Evolutionary conservation across 2,113 vertebrate species (phyloP), one percentile per base, ranked within the genome.

Genomic region (Phaethornis superciliosus): DNA sequence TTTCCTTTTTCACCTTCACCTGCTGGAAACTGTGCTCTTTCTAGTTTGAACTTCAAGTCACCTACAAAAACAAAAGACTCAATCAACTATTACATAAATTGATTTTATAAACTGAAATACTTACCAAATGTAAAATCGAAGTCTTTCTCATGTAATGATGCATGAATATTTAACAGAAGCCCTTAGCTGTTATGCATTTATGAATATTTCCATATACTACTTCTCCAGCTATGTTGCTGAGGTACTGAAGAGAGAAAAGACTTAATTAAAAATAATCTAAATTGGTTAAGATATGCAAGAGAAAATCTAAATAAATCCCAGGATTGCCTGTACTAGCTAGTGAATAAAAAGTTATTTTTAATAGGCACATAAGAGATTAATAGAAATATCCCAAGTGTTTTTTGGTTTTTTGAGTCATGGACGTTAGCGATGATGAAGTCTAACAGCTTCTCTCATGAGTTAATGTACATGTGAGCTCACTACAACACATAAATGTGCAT

Each of bases 161-260:
- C 55, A 97, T 97, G 94, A 97, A 97, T 97, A 98, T 97, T 97
- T 97, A 97, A 91, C 68, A 94, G 60, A 96, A 67, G 72, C 35
- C 60, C 71, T 95, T 95, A 97, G 72, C 65, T 94, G n/a, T 95
- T 96, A 83, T 83, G 74, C 74, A 90, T 97, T 97, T 95, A 94
- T 68, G 27, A 94, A 85, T 96, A 97, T 97, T 97, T 97, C 93
- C 74, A 89, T 90, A 96, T 91, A 96, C 72, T 96, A 76, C 94
- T 96, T 95, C 95, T 76, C 76, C 76, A 96, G 84, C 68, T 96
- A 95, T 71, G 90, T 93, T 97, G 81, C 90, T 97, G 76, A 52
- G 68, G 67, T 92, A 96, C 26, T 88, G 87, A 96, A 97, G 95
- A 97, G 81, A 96, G 44, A 98, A 97, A 97, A 96, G 58, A 95